Evolutionary conservation across 2,113 vertebrate species (phyloP).

Genomic region (Gorilla gorilla): DNA sequence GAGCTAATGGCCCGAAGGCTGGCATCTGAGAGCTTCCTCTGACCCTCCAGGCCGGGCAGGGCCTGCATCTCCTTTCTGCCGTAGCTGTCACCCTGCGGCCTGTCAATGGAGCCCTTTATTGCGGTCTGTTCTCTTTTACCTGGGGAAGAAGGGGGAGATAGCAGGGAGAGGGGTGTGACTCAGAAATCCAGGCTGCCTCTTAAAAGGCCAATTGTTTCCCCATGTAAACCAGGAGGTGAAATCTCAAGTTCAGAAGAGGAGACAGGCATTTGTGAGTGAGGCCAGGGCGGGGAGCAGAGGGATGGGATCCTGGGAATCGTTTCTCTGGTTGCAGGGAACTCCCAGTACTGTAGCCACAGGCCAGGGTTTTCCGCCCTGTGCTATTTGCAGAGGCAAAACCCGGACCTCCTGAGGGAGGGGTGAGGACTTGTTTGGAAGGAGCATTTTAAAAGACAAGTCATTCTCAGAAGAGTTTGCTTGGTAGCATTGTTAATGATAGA

Average conservation of each 20-base stretch:
- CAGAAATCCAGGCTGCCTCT: constrained; percentile 17
- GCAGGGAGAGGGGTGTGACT: constrained; percentile 16
- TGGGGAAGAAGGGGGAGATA: background rate
- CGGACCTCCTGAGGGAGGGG: background rate
- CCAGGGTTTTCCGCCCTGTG: background rate
- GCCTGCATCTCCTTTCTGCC: background rate
- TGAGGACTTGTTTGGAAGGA: background rate
- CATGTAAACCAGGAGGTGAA: background rate
- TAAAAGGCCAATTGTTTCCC: constrained; percentile 67
- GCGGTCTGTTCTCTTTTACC: background rate
- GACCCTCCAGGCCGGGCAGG: background rate
- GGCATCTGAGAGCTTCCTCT: background rate
- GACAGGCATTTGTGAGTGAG: background rate
- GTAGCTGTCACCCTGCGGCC: background rate
- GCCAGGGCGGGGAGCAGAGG: background rate
- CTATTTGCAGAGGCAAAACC: background rate
- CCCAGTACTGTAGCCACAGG: background rate
- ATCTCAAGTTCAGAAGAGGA: constrained; percentile 9
- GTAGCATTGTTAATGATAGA: background rate
- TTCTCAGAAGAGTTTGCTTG: background rate
- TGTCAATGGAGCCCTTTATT: constrained; percentile 45
- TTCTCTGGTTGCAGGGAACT: background rate
- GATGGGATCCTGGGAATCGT: background rate
- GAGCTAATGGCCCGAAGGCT: background rate
- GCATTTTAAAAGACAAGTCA: background rate